These are phyloP conservation scores for Malthinus seriepunctatus DNA, from an alignment of 2,888 invertebrate species.

Conservation along the genomic window DNA sequence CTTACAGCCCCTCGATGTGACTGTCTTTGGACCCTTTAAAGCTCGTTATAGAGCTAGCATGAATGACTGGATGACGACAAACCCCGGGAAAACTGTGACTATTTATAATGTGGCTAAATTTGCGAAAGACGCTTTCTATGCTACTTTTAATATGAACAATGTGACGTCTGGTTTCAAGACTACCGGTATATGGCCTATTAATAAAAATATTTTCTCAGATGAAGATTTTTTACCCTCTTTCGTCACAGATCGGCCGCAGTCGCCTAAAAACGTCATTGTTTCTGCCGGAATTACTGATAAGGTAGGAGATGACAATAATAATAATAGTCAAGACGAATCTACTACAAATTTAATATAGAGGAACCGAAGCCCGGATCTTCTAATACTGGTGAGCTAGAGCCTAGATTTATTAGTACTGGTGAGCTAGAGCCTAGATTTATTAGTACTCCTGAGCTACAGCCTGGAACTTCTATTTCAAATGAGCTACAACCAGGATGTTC, in stretches of 20 bases:
- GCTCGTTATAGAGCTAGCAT: constrained; percentile 20
- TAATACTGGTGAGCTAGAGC: constrained; percentile 1
- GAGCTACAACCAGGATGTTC: constrained; percentile 9
- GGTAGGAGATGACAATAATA: background rate
- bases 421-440: constrained; percentile 10
- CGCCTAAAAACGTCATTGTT: constrained; percentile 9
- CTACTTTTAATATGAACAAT: constrained; percentile 22
- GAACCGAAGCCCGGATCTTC: constrained; percentile 1
- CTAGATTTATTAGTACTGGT: constrained; percentile 1
- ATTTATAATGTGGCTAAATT: constrained; percentile 23
- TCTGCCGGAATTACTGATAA: constrained; percentile 9
- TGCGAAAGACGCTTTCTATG: constrained; percentile 6
- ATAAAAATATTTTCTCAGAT: constrained; percentile 27
- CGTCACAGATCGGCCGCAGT: constrained; percentile 29
- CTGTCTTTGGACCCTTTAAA: constrained; percentile 23
- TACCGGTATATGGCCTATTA: constrained; percentile 29
- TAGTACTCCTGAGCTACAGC: constrained; percentile 12
- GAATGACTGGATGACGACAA: constrained; percentile 20
- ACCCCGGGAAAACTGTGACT: constrained; percentile 22
- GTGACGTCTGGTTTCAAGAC: constrained; percentile 28
- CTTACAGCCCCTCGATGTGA: constrained; percentile 21
- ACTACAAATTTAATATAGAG: too few species aligned
- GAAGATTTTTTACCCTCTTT: constrained; percentile 29
- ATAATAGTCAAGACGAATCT: too few species aligned
- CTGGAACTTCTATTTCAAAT: too few species aligned